Conservation (phyloP, 2,888 invertebrate genomes). For the Bellardia pandia region DNA sequence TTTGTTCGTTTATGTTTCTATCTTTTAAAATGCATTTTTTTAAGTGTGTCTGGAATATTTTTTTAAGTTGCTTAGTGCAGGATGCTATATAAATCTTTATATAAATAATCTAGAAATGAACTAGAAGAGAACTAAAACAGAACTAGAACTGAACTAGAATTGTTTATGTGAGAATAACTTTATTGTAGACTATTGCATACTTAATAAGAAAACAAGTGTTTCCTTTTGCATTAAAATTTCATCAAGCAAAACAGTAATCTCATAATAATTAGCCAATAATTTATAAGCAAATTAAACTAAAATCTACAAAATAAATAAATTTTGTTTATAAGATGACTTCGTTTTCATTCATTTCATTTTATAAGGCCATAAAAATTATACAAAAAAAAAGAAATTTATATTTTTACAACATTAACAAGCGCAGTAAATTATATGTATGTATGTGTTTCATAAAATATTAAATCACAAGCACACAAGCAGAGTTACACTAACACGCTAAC, state of each 20-base stretch:
- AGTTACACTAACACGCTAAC: neutral
- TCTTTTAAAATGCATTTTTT: neutral
- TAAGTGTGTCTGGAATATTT: neutral
- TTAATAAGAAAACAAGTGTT: neutral
- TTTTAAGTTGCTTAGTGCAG: neutral
- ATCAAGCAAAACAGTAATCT: conserved; percentile 1
- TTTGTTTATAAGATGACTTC: neutral
- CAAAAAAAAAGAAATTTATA: conserved; percentile 32
- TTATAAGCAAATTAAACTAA: conserved; percentile 1
- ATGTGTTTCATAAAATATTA: conserved; percentile 37
- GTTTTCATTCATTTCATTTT: conserved; percentile 11
- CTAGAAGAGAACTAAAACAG: no score
- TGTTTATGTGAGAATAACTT: neutral
- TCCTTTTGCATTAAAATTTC: conserved; percentile 12
- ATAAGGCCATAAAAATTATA: conserved; percentile 25
- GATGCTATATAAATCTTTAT: no score
- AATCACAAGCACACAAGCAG: conserved; percentile 10
- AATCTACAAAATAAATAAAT: conserved; percentile 11
- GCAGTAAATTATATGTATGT: conserved; percentile 23
- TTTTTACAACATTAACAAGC: conserved; percentile 49
- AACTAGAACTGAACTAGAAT: no score
- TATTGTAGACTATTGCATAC: neutral
- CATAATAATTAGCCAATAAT: conserved; percentile 24
- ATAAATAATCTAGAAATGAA: no score
- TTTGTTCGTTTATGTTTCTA: neutral